Evolutionary conservation across 2,113 vertebrate genomes (phyloP).

Genomic region (Riparia riparia): DNA sequence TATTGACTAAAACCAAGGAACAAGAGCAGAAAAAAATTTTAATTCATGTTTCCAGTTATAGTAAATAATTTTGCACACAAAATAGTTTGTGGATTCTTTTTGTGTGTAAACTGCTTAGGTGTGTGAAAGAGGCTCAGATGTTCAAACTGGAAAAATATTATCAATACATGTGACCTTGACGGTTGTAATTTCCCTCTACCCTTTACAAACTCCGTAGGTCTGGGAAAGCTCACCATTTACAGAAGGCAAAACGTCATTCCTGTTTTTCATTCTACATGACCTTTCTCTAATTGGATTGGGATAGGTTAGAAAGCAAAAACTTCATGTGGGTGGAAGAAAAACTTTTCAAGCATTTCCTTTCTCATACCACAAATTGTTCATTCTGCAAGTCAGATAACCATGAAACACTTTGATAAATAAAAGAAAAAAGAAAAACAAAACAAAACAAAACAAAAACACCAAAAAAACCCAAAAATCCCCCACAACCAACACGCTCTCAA

Average conservation of each 20-base stretch:
- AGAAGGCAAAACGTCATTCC: background rate
- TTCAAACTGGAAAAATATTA: background rate
- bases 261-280: background rate
- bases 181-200: background rate
- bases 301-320: background rate
- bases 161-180: background rate
- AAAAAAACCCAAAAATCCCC: background rate
- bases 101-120: background rate
- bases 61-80: background rate
- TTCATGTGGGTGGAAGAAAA: background rate
- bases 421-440: background rate
- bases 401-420: background rate
- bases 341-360: background rate
- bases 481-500: rapidly evolving
- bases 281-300: rapidly evolving
- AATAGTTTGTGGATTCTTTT: background rate
- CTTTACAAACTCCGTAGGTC: background rate
- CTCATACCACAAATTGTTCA: background rate
- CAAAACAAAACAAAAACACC: too few species aligned
- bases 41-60: background rate
- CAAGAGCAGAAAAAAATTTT: background rate
- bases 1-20: background rate
- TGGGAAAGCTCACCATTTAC: background rate
- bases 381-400: background rate
- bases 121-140: background rate